Percentiles rank a stretch among this genome's conserved stretches.
Evolutionary conservation across 2,888 invertebrate genomes (phyloP).

Genomic region (Epinotia demarniana): DNA sequence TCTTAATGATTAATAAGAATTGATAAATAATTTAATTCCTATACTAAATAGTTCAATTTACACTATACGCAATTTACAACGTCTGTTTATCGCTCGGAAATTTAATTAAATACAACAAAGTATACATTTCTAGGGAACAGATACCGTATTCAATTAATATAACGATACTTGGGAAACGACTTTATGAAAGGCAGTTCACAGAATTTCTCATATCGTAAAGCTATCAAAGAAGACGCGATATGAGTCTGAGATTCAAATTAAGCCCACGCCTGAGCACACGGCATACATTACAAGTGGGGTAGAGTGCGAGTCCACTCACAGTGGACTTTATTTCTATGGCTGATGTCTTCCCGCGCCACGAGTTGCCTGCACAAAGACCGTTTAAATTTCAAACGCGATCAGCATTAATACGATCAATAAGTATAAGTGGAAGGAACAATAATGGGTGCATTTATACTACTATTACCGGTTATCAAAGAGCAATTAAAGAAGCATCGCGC

Average conservation of each 20-base stretch:
- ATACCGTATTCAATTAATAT: constrained; percentile 35
- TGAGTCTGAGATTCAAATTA: constrained; percentile 63
- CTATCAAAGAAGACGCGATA: constrained; percentile 59
- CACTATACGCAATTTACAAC: neutral
- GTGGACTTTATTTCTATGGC: constrained; percentile 57
- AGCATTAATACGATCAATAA: constrained; percentile 63
- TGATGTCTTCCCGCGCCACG: constrained; percentile 45
- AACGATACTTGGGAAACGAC: constrained; percentile 30
- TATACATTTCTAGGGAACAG: neutral
- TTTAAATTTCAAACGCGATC: constrained; percentile 63
- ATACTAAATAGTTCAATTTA: constrained; percentile 19
- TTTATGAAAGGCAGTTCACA: constrained; percentile 29
- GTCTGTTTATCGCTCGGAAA: neutral
- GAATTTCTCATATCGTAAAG: constrained; percentile 56
- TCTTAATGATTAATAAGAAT: neutral
- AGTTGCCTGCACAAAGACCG: constrained; percentile 56
- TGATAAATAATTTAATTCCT: neutral
- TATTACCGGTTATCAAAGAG: constrained; percentile 76
- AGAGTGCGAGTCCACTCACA: constrained; percentile 59
- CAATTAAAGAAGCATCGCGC: constrained; percentile 75
- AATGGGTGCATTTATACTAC: constrained; percentile 74
- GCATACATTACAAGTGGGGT: constrained; percentile 62
- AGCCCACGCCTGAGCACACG: constrained; percentile 60
- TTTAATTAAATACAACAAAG: neutral
- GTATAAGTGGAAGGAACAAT: constrained; percentile 66